Conservation (phyloP, 2,113 vertebrate species). For the Prunella fulvescens region DNA sequence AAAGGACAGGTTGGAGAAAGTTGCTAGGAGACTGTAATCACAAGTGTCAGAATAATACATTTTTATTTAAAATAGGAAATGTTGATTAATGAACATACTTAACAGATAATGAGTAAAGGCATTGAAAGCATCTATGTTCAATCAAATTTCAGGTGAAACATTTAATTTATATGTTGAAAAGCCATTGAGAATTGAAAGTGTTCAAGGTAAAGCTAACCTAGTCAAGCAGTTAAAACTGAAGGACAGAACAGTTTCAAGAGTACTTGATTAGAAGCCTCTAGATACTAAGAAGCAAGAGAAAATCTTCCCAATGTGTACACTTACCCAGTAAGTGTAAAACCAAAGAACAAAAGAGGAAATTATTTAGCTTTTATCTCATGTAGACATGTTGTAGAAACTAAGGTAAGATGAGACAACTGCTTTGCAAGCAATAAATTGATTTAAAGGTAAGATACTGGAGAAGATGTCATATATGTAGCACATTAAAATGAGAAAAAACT, state of each 20-base stretch:
- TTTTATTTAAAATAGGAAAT: conserved; percentile 61
- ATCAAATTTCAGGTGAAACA: conserved; percentile 30
- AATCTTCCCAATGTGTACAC: not conserved
- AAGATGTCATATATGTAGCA: not conserved
- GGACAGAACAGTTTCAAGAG: not conserved
- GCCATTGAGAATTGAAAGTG: not conserved
- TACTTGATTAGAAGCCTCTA: not conserved
- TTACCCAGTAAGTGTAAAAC: not conserved
- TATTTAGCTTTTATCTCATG: not conserved
- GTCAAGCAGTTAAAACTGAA: not conserved
- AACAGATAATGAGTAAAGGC: conserved; percentile 28
- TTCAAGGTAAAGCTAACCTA: conserved; percentile 36
- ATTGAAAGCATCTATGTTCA: conserved; percentile 48
- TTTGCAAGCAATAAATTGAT: not conserved
- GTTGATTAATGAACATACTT: conserved; percentile 57
- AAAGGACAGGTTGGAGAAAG: not conserved
- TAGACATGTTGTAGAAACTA: not conserved
- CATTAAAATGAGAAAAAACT: not conserved
- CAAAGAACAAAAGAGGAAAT: not conserved
- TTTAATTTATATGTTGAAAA: conserved; percentile 40
- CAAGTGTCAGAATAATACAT: conserved; percentile 50
- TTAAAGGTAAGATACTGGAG: not conserved
- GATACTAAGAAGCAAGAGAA: not conserved
- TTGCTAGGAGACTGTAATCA: conserved; percentile 57
- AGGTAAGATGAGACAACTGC: not conserved